Evolutionary conservation across 2,888 invertebrate genomes (phyloP), one percentile per base, ranked within the genome.

Genomic region (Ditula angustiorana): DNA sequence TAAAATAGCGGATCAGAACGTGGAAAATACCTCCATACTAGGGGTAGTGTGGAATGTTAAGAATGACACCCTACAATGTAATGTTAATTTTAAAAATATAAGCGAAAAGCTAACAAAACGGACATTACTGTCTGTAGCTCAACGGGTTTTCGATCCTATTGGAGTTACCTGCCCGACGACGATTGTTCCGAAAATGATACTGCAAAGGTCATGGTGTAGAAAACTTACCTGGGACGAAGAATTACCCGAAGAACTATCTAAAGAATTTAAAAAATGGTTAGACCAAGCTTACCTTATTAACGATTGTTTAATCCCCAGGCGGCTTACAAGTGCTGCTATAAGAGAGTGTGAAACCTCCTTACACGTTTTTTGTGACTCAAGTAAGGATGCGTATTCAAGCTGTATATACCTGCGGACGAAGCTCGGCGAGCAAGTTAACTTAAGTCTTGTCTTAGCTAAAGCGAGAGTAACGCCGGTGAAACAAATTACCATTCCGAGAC

Each of bases 91-190:
- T 11, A 52, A 44, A 46, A 7, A 13, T n/a, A 23, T 16, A 24
- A 46, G 28, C 26, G 4, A 7, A 26, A 52, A 64, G 13, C 4
- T 63, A 2, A 66, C 61, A 8, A 69, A 67, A 57, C 53, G 66
- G 35, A 24, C 5, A 8, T 3, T 69, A 33, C 37, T 69, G 0
- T 66, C 63, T 21, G 21, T 64, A 13, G 52, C 66, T 2, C 66
- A 64, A 50, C 62, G 56, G n/a, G 53, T 68, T n/a, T 70, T 68
- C 26, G 70, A 70, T 35, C 70, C 70, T 1, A 56, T 70, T 21
- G 70, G 70, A 8, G 1, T 65, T 10, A 16, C 13, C 7, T 67
- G 61, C 24, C 68, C 70, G 0, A 52, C 46, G 0, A 67, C 70
- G 0, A 26, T 70, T 2, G 24, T 70, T 0, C 70, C 70, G 5